These are phyloP conservation scores for Clangula hyemalis DNA, from an alignment of 2,797 vertebrate genomes.

Conservation along the genomic window DNA sequence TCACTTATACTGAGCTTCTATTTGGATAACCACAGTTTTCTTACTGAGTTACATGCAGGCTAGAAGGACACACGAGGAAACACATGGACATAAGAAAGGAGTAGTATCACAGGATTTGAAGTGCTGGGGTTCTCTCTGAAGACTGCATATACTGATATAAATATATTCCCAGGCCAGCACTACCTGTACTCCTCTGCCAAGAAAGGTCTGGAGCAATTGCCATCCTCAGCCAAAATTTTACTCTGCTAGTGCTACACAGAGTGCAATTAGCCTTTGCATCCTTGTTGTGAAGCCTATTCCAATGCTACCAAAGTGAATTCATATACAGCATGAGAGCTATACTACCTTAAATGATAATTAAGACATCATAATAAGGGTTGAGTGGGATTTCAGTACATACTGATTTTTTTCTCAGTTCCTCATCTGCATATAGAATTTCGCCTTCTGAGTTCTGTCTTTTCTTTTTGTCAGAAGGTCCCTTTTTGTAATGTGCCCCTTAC, in stretches of 20 bases:
- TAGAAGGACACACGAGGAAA: background rate
- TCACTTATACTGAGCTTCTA: too few species aligned
- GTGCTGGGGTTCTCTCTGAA: background rate
- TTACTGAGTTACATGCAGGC: background rate
- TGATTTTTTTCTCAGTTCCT: background rate
- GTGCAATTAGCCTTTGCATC: background rate
- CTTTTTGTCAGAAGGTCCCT: background rate
- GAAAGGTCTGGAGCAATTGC: background rate
- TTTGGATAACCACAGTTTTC: background rate
- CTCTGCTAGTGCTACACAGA: background rate
- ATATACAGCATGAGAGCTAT: background rate
- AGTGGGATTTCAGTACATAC: background rate
- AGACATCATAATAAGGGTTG: background rate
- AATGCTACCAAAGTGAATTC: background rate
- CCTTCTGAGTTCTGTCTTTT: background rate
- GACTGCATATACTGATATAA: background rate
- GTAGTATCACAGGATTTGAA: background rate
- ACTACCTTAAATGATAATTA: background rate
- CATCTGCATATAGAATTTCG: background rate
- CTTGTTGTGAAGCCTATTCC: background rate
- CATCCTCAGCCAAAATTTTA: background rate
- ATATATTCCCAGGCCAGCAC: too few species aligned
- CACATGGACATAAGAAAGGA: background rate
- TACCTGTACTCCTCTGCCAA: background rate
- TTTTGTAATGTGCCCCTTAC: background rate